Conservation (phyloP, 2,797 vertebrate genomes). For the Parotocinclus haroldoi region DNA sequence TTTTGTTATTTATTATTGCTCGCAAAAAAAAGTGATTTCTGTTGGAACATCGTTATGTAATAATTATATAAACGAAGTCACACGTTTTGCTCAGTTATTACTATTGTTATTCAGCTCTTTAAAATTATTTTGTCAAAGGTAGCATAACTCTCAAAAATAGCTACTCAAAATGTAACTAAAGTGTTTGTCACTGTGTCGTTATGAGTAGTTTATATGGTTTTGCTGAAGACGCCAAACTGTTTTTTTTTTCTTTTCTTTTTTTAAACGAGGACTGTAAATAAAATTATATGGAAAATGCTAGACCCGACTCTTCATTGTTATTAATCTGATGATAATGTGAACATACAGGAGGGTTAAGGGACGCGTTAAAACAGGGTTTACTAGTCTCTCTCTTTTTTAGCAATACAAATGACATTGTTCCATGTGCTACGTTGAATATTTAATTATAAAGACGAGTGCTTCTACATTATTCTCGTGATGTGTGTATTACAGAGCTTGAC, state of each 20-base stretch:
- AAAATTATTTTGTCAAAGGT: constrained; percentile 5
- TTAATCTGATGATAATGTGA: not conserved
- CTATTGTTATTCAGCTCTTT: not conserved
- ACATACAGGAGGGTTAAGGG: too few relatives aligned
- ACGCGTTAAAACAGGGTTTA: too few relatives aligned
- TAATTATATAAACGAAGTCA: not conserved
- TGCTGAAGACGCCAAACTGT: constrained; percentile 41
- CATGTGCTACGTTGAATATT: too few relatives aligned
- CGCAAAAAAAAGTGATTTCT: too few relatives aligned
- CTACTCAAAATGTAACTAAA: not conserved
- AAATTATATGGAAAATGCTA: constrained; percentile 19
- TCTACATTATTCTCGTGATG: too few relatives aligned
- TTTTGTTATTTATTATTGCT: too few relatives aligned
- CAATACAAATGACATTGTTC: too few relatives aligned
- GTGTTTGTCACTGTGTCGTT: constrained; percentile 40
- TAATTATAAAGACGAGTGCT: too few relatives aligned
- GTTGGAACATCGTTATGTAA: too few relatives aligned
- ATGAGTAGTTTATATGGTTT: constrained; percentile 33
- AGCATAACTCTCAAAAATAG: not conserved
- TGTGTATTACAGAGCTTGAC: too few relatives aligned
- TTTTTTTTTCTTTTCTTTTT: constrained; percentile 19
- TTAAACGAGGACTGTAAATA: constrained; percentile 34
- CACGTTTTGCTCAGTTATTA: not conserved
- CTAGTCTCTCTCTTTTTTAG: too few relatives aligned
- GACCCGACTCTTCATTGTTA: not conserved